Percentiles rank a stretch among this genome's conserved stretches.
These are phyloP conservation scores for Philypnodon macrostomus DNA, from an alignment of 2,797 vertebrate species.

Conservation along the genomic window DNA sequence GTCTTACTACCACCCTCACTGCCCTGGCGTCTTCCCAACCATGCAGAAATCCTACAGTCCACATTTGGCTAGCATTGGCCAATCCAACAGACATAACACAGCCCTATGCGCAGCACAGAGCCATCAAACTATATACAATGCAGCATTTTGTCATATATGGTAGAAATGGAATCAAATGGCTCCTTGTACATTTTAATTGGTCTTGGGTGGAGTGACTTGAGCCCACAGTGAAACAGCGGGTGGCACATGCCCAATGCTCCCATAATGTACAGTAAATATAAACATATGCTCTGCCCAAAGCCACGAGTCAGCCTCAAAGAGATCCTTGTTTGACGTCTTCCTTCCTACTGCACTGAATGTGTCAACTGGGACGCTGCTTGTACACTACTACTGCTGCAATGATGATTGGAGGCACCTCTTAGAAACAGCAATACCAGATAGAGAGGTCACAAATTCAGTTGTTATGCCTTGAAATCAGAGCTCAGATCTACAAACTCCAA, in stretches of 20 bases:
- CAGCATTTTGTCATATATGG: slow-evolving; percentile 60
- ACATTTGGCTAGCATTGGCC: slow-evolving; percentile 50
- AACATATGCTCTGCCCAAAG: slow-evolving; percentile 65
- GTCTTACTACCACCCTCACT: slow-evolving; percentile 32
- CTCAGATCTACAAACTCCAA: too few relatives aligned
- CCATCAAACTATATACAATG: slow-evolving; percentile 56
- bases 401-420: too few relatives aligned
- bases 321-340: slow-evolving; percentile 62
- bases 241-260: slow-evolving; percentile 60
- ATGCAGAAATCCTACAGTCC: slow-evolving; percentile 37
- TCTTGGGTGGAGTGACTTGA: slow-evolving; percentile 60
- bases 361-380: slow-evolving; percentile 24
- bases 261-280: slow-evolving; percentile 74
- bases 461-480: too few relatives aligned
- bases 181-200: slow-evolving; percentile 76
- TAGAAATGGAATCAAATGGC: slow-evolving; percentile 68
- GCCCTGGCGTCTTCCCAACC: slow-evolving; percentile 40
- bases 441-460: too few relatives aligned
- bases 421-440: too few relatives aligned
- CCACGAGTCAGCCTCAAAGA: slow-evolving; percentile 56
- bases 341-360: slow-evolving; percentile 38
- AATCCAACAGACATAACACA: slow-evolving; percentile 60
- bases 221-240: slow-evolving; percentile 57
- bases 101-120: slow-evolving; percentile 30
- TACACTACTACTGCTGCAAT: slow-evolving; percentile 19